These are phyloP conservation scores for Cryptotermes secundus DNA, from an alignment of 1,140 invertebrate genomes.

Conservation along the genomic window DNA sequence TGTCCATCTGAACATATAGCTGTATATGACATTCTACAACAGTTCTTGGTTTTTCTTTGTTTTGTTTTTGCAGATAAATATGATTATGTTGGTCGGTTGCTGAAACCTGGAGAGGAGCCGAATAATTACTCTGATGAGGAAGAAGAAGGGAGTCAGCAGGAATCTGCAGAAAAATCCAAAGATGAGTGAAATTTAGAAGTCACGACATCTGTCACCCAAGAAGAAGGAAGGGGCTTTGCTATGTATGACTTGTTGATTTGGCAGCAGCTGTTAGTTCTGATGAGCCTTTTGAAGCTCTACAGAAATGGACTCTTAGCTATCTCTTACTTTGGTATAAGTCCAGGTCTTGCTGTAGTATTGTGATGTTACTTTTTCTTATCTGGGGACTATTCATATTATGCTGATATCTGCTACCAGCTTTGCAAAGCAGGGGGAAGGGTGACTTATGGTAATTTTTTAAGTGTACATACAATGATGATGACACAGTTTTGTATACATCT, in stretches of 20 bases:
- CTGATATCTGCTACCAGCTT: background rate
- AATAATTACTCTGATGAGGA: slow-evolving; percentile 93
- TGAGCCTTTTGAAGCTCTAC: background rate
- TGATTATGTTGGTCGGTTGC: slow-evolving; percentile 84
- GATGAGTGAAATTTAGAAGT: slow-evolving; percentile 14
- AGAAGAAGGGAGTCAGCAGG: slow-evolving; percentile 53
- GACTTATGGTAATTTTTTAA: background rate
- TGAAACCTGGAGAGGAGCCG: slow-evolving; percentile 89
- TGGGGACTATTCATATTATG: background rate
- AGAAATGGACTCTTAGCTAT: background rate
- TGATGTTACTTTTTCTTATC: background rate
- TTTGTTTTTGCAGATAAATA: slow-evolving; percentile 81
- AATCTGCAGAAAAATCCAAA: slow-evolving; percentile 18
- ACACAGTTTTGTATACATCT: background rate
- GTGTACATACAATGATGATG: background rate
- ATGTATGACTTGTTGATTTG: background rate
- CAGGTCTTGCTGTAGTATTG: background rate
- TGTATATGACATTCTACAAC: too few species aligned
- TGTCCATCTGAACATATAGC: background rate
- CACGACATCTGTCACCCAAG: background rate
- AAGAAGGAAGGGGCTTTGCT: background rate
- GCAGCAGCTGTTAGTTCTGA: background rate
- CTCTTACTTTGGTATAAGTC: background rate
- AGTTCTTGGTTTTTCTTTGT: slow-evolving; percentile 44
- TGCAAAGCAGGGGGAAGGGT: background rate